phyloP scores from a whole-genome alignment of 2,888 invertebrate genomes.

The Cerastoderma edule region DNA sequence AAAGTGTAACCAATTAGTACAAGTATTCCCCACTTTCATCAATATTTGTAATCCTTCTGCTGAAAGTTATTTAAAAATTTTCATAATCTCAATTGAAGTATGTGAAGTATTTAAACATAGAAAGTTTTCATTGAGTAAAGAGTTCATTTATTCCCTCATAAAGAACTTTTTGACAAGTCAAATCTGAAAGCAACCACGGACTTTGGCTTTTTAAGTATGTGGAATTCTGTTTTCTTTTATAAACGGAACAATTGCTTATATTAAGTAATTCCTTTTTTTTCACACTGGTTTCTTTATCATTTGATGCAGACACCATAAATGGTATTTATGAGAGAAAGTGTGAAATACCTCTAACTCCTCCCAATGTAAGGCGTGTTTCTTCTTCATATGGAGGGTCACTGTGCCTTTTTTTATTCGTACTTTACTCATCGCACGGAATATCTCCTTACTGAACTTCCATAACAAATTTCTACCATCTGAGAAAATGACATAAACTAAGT shows the following conservation, averaged over 20 bases:
- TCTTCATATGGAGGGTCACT: slow-evolving; percentile 66
- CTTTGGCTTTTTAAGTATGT: too few species aligned
- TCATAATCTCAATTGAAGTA: too few species aligned
- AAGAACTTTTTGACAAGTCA: too few species aligned
- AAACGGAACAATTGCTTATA: slow-evolving; percentile 2
- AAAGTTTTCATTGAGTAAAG: too few species aligned
- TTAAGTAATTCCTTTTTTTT: not conserved
- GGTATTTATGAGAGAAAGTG: not conserved
- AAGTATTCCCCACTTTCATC: too few species aligned
- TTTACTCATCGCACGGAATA: slow-evolving; percentile 67
- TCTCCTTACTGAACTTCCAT: slow-evolving; percentile 67
- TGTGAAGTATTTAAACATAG: too few species aligned
- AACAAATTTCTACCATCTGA: slow-evolving; percentile 73
- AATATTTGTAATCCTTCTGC: too few species aligned
- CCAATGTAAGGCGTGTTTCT: slow-evolving; percentile 67
- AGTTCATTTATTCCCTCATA: too few species aligned
- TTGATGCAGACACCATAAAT: not conserved
- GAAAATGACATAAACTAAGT: slow-evolving; percentile 18
- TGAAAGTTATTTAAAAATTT: too few species aligned
- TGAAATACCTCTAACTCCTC: slow-evolving; percentile 61
- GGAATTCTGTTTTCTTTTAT: too few species aligned
- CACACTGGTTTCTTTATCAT: slow-evolving; percentile 3
- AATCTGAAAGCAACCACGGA: too few species aligned
- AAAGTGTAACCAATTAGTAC: too few species aligned
- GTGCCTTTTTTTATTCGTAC: slow-evolving; percentile 68